Evolutionary conservation across 1,140 invertebrate genomes (phyloP), one percentile per base, ranked within the genome.

Genomic region (Mylabris phalerata): DNA sequence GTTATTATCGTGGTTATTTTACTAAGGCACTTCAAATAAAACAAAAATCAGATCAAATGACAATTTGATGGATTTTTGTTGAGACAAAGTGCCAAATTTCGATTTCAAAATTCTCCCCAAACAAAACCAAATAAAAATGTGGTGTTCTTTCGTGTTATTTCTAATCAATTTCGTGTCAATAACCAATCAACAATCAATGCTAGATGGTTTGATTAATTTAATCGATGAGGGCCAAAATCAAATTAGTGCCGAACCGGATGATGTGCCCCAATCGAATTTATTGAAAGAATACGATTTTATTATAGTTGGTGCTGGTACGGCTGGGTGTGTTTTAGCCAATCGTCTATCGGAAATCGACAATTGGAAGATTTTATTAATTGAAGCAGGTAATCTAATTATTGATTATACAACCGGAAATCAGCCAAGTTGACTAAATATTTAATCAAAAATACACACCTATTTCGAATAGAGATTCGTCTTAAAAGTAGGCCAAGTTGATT

Each of bases 311-410:
- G 75, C 74, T 7, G 87, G 87, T 39, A 83, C 84, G 0, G 83
- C 84, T 2, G 87, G 87, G 38, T 80, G 80, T 44, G 79, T 84
- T 1, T 44, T 89, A 10, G 85, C 87, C 0, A 79, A 75, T 57
- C 71, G 87, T 50, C 60, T 82, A 7, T 73, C 77, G 1, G 80
- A 84, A 66, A 68, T 76, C 42, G 47, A 56, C 1, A 51, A 79
- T 38, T 80, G 78, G 76, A 77, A 70, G 3, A 76, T 84, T 19
- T 66, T 85, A 24, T 62, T 86, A 4, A 68, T 85, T 9, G 85
- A 87, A 73, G 78, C 80, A 60, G 84, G 84, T 9, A 66, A 67
- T n/a, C 11, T 26, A 48, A 48, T 7, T 13, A 48, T 13, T 2
- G 13, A 48, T 48, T 13, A 38, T 48, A 67, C 68, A 32, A 71